These are phyloP conservation scores for Xyrichtys novacula DNA, from an alignment of 2,797 vertebrate species.

Conservation along the genomic window DNA sequence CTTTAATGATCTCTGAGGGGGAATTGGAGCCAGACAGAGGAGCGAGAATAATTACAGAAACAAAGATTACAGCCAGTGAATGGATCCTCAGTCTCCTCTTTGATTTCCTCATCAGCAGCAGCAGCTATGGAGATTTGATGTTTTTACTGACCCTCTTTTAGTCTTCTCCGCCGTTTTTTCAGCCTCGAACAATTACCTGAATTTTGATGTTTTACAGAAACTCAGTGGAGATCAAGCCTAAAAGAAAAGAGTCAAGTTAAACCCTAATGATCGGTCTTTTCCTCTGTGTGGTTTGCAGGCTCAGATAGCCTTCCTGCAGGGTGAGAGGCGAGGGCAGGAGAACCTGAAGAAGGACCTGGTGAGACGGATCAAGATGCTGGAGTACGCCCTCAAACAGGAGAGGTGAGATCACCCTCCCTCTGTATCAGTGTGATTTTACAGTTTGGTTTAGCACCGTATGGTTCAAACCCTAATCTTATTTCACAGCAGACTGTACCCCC, in stretches of 20 bases:
- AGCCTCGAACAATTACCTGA: neutral
- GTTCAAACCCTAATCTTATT: too few relatives aligned
- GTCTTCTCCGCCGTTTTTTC: neutral
- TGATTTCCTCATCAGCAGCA: constrained; percentile 17
- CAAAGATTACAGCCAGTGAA: neutral
- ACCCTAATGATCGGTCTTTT: too few relatives aligned
- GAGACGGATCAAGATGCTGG: constrained; percentile 98
- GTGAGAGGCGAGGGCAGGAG: constrained; percentile 95
- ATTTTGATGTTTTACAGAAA: neutral
- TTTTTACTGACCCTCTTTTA: constrained; percentile 2
- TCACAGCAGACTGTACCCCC: too few relatives aligned
- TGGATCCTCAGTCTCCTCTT: too few relatives aligned
- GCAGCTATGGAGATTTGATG: neutral
- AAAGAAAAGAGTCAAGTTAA: neutral
- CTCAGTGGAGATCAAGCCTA: neutral
- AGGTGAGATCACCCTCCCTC: constrained; percentile 81
- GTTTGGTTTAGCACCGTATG: too few relatives aligned
- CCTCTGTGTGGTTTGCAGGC: constrained; percentile 80
- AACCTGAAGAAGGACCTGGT: constrained; percentile 98
- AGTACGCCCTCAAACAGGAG: constrained; percentile 96
- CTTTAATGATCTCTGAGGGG: constrained; percentile 24
- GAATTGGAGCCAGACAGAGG: neutral
- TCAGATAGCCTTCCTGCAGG: constrained; percentile 96
- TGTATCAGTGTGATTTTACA: too few relatives aligned
- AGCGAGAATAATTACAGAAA: constrained; percentile 2